phyloP scores from a whole-genome alignment of 2,797 vertebrate species.

The Clarias pachynema region DNA sequence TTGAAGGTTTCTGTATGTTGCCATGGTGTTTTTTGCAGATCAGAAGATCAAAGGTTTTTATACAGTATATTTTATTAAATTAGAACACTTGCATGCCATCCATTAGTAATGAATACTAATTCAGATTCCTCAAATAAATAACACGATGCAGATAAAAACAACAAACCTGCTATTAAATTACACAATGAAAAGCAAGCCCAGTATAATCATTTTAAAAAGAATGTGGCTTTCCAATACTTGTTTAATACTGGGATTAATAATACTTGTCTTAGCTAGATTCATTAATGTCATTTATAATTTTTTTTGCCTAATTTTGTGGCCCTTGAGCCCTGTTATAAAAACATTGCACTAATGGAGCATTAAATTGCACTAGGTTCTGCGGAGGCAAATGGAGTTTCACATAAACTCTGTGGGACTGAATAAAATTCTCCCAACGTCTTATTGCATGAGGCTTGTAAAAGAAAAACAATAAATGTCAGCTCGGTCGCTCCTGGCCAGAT shows the following conservation, averaged over 20 bases:
- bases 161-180: neutral
- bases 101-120: neutral
- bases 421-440: neutral
- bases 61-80: neutral
- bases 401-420: constrained; percentile 16
- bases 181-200: neutral
- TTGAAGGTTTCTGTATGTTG: neutral
- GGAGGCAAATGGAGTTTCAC: constrained; percentile 25
- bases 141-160: neutral
- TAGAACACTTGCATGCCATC: neutral
- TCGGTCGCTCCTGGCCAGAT: neutral
- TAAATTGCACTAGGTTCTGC: constrained; percentile 2
- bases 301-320: neutral
- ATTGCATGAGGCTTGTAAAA: constrained; percentile 1
- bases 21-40: neutral
- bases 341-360: neutral
- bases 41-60: neutral
- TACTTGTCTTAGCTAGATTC: neutral
- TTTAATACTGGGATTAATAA: neutral
- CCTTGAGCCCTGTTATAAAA: neutral
- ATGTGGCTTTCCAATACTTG: no score
- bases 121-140: neutral
- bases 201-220: neutral
- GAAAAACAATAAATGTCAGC: constrained; percentile 15
- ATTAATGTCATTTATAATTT: neutral